Evolutionary conservation across 2,797 vertebrate genomes (phyloP), one percentile per base, ranked within the genome.

Genomic region (Falco peregrinus): DNA sequence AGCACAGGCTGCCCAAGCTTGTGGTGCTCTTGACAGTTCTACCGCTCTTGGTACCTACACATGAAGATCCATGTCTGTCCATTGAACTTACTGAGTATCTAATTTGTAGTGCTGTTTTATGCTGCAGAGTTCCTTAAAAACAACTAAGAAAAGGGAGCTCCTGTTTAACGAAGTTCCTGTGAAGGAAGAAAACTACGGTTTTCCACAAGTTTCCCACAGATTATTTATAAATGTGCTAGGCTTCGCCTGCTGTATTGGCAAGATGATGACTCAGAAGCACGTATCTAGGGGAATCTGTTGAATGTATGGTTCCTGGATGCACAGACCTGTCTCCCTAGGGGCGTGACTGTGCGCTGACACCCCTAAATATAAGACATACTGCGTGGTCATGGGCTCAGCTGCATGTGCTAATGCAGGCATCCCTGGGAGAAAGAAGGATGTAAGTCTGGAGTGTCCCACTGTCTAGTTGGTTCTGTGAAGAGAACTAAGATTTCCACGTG

Each of bases 151-250:
- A 69, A 48, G 26, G 53, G 20, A 92, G 51, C 59, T 93, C 74
- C 74, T 96, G 63, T 50, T 67, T 33, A 35, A 76, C 56, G 73
- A 64, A 87, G 77, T 67, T 95, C 51, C 33, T 90, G 37, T 43
- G 75, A 67, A 63, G 81, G 80, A 90, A 81, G 74, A 88, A 93
- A 93, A 22, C 67, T 33, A 60, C 0, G 53, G 56, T 95, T 96
- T 95, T 18, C 90, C 75, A 54, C 5, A n/a, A 84, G 65, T 84
- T 95, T 94, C 88, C 90, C 91, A 5, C 56, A 70, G 88, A 63
- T 94, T 84, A 89, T 95, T 95, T 96, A 74, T 93, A 79, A 93
- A 95, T 50, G 85, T 93, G 91, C 77, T 56, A 91, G 88, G 67
- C 83, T 95, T 95, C 4, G 35, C 77, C 83, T 76, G 88, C 91